These are phyloP conservation scores for Plebejus melissa DNA, from an alignment of 2,888 invertebrate genomes.

Conservation along the genomic window DNA sequence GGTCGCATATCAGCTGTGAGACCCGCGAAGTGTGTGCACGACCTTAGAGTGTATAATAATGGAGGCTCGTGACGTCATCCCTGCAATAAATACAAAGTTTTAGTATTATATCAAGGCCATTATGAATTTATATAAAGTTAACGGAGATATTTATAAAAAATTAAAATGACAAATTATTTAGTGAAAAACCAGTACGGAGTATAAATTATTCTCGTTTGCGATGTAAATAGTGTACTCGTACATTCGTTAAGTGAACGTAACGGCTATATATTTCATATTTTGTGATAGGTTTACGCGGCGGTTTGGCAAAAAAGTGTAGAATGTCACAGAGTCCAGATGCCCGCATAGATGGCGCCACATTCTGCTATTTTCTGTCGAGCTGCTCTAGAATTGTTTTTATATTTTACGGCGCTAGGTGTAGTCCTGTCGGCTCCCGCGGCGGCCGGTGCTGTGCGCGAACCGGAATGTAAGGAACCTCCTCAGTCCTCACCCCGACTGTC, in stretches of 20 bases:
- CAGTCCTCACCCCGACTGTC: conserved; percentile 1
- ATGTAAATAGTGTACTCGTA: conserved; percentile 70
- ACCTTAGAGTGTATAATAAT: conserved; percentile 19
- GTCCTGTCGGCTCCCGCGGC: conserved; percentile 38
- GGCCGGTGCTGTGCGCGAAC: conserved; percentile 6
- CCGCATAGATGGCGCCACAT: conserved; percentile 17
- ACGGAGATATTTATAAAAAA: conserved; percentile 63
- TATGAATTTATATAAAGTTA: conserved; percentile 68
- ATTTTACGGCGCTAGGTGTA: conserved; percentile 55
- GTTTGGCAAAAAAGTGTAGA: conserved; percentile 38
- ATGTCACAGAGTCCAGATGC: not conserved
- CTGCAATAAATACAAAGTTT: conserved; percentile 44
- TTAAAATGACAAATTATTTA: conserved; percentile 73
- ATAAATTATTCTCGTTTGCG: conserved; percentile 69
- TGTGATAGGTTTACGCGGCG: conserved; percentile 73
- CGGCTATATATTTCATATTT: conserved; percentile 50
- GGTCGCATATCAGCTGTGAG: not conserved
- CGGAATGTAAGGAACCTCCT: not conserved
- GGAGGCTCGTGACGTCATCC: conserved; percentile 31
- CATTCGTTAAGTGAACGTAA: conserved; percentile 52
- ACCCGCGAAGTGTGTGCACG: conserved; percentile 3
- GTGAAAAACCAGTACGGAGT: conserved; percentile 55
- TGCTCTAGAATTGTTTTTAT: conserved; percentile 35
- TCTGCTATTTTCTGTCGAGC: conserved; percentile 25
- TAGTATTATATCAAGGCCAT: conserved; percentile 54